These are phyloP conservation scores for Microctonus brassicae DNA, from an alignment of 2,888 invertebrate species.

Conservation along the genomic window DNA sequence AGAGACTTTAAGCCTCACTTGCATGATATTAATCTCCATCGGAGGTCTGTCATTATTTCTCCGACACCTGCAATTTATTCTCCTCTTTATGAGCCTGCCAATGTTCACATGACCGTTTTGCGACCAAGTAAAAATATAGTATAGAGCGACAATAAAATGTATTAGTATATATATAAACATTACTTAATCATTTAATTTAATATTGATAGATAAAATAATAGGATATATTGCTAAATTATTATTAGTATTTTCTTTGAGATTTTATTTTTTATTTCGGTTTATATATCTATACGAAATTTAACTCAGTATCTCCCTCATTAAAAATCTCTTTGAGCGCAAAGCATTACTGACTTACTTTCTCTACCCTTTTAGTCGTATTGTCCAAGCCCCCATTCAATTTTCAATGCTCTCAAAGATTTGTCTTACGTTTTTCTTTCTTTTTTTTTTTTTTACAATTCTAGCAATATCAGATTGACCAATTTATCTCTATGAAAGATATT, in stretches of 20 bases:
- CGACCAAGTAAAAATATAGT: background rate
- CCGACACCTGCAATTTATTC: slow-evolving; percentile 41
- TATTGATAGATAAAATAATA: slow-evolving; percentile 5
- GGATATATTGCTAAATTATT: background rate
- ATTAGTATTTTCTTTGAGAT: background rate
- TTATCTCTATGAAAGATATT: background rate
- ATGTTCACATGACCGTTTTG: slow-evolving; percentile 17
- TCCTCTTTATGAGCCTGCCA: slow-evolving; percentile 33
- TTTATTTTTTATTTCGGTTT: background rate
- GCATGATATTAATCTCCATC: slow-evolving; percentile 38
- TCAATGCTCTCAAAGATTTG: background rate
- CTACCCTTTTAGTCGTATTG: slow-evolving; percentile 50
- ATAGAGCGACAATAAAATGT: background rate
- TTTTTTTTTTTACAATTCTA: background rate
- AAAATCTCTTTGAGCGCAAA: slow-evolving; percentile 29
- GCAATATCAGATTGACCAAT: background rate
- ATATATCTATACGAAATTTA: slow-evolving; percentile 19
- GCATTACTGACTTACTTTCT: slow-evolving; percentile 62
- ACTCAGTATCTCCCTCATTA: slow-evolving; percentile 21
- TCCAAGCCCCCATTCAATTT: slow-evolving; percentile 39
- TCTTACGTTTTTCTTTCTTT: slow-evolving; percentile 26
- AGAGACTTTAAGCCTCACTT: slow-evolving; percentile 29
- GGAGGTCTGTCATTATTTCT: slow-evolving; percentile 39
- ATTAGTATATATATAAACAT: slow-evolving; percentile 5
- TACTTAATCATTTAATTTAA: background rate